A percentile compares a stretch with the other conserved stretches of the same genome.
phyloP scores from a whole-genome alignment of 1,140 invertebrate genomes.

The Stratiolaelaps scimitus region DNA sequence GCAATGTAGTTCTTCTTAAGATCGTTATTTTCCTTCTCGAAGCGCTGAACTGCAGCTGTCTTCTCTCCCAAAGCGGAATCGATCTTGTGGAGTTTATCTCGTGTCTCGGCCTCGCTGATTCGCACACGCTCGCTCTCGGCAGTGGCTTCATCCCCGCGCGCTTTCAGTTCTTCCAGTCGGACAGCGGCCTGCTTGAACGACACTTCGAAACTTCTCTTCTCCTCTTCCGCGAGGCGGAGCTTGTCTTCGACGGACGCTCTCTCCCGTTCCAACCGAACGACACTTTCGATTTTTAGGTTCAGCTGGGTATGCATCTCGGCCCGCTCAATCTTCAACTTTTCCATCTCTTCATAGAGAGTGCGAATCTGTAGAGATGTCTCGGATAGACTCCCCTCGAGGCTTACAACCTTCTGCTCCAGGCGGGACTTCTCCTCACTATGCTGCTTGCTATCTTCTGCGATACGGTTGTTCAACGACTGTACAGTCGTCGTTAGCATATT shows the following conservation, averaged over 20 bases:
- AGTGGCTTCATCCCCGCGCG: neutral
- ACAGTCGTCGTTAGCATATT: neutral
- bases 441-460: neutral
- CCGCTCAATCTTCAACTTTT: neutral
- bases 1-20: slow-evolving; percentile 23
- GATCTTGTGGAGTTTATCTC: neutral
- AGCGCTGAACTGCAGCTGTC: neutral
- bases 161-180: neutral
- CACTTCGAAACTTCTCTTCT: neutral
- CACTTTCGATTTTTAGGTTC: neutral
- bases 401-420: neutral
- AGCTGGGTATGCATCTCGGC: neutral
- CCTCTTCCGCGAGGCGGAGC: neutral
- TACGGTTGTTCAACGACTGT: neutral
- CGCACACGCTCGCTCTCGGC: neutral
- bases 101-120: neutral
- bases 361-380: neutral
- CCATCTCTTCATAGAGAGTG: neutral
- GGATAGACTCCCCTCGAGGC: neutral
- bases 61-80: neutral
- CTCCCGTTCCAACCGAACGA: neutral
- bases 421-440: neutral
- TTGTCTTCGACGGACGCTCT: neutral
- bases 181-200: slow-evolving; percentile 5
- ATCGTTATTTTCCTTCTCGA: neutral